Evolutionary conservation across 2,113 vertebrate genomes (phyloP).

Genomic region (Sceloporus undulatus): DNA sequence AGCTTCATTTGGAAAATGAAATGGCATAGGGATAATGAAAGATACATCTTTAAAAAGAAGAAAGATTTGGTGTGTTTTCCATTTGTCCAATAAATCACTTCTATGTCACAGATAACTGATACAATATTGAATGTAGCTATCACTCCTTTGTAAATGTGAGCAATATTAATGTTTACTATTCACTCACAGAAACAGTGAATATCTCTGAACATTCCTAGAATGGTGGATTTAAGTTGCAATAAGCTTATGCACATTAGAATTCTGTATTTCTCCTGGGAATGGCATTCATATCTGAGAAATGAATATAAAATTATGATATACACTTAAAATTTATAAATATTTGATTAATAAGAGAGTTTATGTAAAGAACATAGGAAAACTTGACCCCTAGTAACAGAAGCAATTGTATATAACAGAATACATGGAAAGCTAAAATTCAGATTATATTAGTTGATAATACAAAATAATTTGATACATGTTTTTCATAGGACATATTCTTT

Average conservation of each 20-base stretch:
- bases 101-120: neutral
- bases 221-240: neutral
- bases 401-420: neutral
- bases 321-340: neutral
- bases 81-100: accelerated
- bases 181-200: accelerated
- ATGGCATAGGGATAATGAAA: neutral
- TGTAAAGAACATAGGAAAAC: neutral
- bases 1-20: slow-evolving; percentile 22
- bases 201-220: neutral
- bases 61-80: neutral
- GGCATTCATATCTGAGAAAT: neutral
- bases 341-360: neutral
- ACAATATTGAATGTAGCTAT: neutral
- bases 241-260: neutral
- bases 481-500: neutral
- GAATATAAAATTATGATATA: neutral
- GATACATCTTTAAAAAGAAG: neutral
- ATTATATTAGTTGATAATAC: neutral
- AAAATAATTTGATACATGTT: neutral
- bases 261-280: neutral
- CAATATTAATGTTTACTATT: neutral
- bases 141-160: neutral
- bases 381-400: neutral
- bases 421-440: neutral